Percentiles rank a stretch among this genome's conserved stretches.
These are phyloP conservation scores for Sweltsa coloradensis DNA, from an alignment of 1,140 invertebrate species.

Conservation along the genomic window DNA sequence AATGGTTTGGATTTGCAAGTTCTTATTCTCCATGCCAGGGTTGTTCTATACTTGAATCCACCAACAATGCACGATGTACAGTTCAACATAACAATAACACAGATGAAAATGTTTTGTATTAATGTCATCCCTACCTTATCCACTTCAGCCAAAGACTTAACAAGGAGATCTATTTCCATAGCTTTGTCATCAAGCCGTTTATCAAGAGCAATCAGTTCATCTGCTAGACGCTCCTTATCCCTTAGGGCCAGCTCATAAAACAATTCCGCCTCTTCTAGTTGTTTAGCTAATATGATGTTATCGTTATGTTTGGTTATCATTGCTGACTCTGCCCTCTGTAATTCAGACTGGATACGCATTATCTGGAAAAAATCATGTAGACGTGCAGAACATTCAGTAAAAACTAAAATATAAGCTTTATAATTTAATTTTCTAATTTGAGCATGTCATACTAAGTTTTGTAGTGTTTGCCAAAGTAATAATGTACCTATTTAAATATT, in stretches of 20 bases:
- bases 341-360: neutral
- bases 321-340: neutral
- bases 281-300: neutral
- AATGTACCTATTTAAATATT: too few relatives aligned
- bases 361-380: neutral
- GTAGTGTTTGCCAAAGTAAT: too few relatives aligned
- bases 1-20: too few relatives aligned
- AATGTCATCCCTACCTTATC: neutral
- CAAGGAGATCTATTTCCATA: neutral
- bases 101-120: too few relatives aligned
- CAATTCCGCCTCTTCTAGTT: neutral
- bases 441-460: too few relatives aligned
- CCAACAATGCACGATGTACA: too few relatives aligned
- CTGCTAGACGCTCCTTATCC: neutral
- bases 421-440: neutral
- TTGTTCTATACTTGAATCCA: too few relatives aligned
- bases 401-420: neutral
- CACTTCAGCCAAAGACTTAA: neutral
- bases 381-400: neutral
- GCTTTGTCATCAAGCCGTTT: neutral
- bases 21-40: too few relatives aligned
- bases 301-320: neutral
- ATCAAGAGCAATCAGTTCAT: neutral
- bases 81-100: too few relatives aligned
- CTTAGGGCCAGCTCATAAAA: neutral